Evolutionary conservation across 2,888 invertebrate genomes (phyloP).

Genomic region (Isoperla grammatica): DNA sequence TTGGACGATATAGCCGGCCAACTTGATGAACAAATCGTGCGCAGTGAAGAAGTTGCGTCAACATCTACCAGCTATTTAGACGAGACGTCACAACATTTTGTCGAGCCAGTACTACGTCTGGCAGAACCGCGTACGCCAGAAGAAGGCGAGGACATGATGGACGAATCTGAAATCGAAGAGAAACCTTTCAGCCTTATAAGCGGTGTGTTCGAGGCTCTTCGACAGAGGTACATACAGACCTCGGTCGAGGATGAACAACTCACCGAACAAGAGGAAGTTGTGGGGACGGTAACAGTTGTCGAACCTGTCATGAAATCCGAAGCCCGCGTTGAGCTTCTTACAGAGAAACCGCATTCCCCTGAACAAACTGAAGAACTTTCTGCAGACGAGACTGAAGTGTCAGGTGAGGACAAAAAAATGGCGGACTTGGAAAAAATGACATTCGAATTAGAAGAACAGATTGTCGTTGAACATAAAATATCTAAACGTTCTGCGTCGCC

Average conservation of each 20-base stretch:
- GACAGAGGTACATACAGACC: background rate
- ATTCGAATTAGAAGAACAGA: background rate
- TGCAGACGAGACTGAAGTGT: too few species aligned
- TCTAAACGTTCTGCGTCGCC: background rate
- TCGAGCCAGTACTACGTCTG: background rate
- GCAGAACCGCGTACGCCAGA: background rate
- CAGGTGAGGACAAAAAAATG: too few species aligned
- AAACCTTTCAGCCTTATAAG: slow-evolving; percentile 10
- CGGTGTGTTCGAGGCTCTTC: slow-evolving; percentile 6
- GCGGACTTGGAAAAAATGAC: background rate
- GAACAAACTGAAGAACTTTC: too few species aligned
- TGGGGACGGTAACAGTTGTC: too few species aligned
- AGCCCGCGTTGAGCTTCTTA: too few species aligned
- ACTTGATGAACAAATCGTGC: slow-evolving; percentile 6
- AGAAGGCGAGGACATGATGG: background rate
- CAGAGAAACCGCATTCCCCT: too few species aligned
- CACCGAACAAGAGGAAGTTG: background rate
- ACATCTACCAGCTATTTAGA: too few species aligned
- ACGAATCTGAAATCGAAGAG: background rate
- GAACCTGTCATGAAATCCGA: too few species aligned
- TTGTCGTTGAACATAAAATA: slow-evolving; percentile 1
- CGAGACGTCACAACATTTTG: too few species aligned
- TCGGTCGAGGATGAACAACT: background rate
- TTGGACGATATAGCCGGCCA: background rate
- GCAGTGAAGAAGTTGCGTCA: background rate